A percentile compares a stretch with the other conserved stretches of the same genome.
These are phyloP conservation scores for Liposcelis brunnea DNA, from an alignment of 2,888 invertebrate species.

Conservation along the genomic window DNA sequence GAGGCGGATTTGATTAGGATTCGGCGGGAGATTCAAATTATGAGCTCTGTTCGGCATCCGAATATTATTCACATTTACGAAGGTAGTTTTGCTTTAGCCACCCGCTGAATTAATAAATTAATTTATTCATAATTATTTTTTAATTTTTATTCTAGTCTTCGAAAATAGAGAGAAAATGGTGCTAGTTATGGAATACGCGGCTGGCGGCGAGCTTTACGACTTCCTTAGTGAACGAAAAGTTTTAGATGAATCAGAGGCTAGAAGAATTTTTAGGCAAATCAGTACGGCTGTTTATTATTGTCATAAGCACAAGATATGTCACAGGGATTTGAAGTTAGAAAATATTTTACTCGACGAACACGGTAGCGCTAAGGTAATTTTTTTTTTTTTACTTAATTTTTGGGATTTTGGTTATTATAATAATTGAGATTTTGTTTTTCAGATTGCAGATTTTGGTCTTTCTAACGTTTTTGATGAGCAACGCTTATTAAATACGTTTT, in stretches of 20 bases:
- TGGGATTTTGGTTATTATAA: too few relatives aligned
- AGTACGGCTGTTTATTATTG: slow-evolving; percentile 94
- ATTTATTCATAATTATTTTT: too few relatives aligned
- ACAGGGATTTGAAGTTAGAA: slow-evolving; percentile 88
- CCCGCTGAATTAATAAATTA: not conserved
- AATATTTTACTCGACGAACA: slow-evolving; percentile 85
- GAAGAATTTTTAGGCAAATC: slow-evolving; percentile 90
- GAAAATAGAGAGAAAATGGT: slow-evolving; percentile 99
- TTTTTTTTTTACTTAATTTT: not conserved
- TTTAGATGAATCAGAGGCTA: slow-evolving; percentile 77
- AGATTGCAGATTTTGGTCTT: slow-evolving; percentile 97
- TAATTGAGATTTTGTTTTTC: slow-evolving; percentile 22
- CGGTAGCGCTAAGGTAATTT: slow-evolving; percentile 76
- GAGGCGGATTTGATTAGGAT: slow-evolving; percentile 94
- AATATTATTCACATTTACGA: slow-evolving; percentile 99
- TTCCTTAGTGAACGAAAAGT: slow-evolving; percentile 71
- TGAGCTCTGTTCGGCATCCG: slow-evolving; percentile 96
- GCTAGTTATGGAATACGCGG: slow-evolving; percentile 97
- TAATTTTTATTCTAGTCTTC: slow-evolving; percentile 26
- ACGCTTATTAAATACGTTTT: slow-evolving; percentile 75
- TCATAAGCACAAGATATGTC: slow-evolving; percentile 95
- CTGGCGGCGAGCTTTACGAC: slow-evolving; percentile 95
- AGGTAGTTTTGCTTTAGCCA: too few relatives aligned
- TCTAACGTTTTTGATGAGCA: slow-evolving; percentile 92
- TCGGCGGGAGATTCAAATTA: slow-evolving; percentile 93